Evolutionary conservation across 2,113 vertebrate genomes (phyloP).

Genomic region (Lucifuga dentata): DNA sequence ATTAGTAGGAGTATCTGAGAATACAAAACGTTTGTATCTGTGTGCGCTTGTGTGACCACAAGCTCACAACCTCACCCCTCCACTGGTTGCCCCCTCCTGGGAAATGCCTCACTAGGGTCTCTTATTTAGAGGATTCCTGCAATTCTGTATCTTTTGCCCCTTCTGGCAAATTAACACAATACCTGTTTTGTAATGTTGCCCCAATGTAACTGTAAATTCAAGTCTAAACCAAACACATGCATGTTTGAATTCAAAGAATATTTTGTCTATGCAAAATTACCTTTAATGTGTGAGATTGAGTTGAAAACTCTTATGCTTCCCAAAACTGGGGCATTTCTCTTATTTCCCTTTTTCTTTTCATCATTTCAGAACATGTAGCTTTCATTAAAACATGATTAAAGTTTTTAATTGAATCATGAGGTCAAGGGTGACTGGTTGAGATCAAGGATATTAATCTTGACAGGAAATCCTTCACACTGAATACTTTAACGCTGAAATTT

Average conservation of each 20-base stretch:
- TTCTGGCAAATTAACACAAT: slow-evolving; percentile 32
- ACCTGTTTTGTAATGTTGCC: slow-evolving; percentile 15
- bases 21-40: slow-evolving; percentile 58
- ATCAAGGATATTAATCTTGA: slow-evolving; percentile 44
- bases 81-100: slow-evolving; percentile 56
- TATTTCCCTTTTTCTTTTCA: slow-evolving; percentile 24
- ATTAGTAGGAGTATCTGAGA: slow-evolving; percentile 81
- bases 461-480: slow-evolving; percentile 43
- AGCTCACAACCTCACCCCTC: slow-evolving; percentile 53
- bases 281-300: slow-evolving; percentile 10
- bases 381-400: slow-evolving; percentile 31
- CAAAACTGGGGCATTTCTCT: slow-evolving; percentile 6
- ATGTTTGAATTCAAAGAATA: slow-evolving; percentile 9
- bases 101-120: slow-evolving; percentile 59
- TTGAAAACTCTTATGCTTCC: slow-evolving; percentile 16
- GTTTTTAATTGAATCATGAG: slow-evolving; percentile 60
- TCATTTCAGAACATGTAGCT: slow-evolving; percentile 37
- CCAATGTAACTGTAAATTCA: slow-evolving; percentile 10
- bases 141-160: slow-evolving; percentile 11
- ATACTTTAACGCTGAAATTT: slow-evolving; percentile 9
- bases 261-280: slow-evolving; percentile 19
- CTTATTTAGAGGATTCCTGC: slow-evolving; percentile 47
- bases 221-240: neutral
- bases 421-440: slow-evolving; percentile 28
- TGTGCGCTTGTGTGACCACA: slow-evolving; percentile 9